Evolutionary conservation across 2,797 vertebrate genomes (phyloP).

Genomic region (Denticeps clupeoides): DNA sequence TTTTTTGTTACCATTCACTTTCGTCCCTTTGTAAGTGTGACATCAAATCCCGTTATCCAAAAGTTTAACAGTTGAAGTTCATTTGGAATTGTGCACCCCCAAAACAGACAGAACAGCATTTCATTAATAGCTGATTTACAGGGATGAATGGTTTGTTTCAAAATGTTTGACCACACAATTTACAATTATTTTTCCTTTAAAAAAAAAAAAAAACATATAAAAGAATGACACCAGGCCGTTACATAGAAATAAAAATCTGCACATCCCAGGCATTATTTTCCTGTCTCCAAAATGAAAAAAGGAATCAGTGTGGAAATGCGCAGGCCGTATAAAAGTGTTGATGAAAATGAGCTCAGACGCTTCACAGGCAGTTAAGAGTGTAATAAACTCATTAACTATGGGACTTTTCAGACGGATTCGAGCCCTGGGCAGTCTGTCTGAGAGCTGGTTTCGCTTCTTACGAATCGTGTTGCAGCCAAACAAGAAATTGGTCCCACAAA

Average conservation of each 20-base stretch:
- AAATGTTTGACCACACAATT: too few species aligned
- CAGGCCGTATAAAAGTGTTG: background rate
- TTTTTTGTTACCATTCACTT: too few species aligned
- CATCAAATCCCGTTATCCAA: too few species aligned
- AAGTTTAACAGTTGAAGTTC: too few species aligned
- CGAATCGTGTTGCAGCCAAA: background rate
- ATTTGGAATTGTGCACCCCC: too few species aligned
- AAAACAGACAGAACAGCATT: conserved; percentile 27
- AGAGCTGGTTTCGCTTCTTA: background rate
- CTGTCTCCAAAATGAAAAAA: conserved; percentile 43
- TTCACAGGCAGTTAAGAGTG: background rate
- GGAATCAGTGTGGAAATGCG: background rate
- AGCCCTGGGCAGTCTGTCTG: background rate
- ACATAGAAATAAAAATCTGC: too few species aligned
- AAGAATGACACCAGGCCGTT: too few species aligned
- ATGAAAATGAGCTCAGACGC: background rate
- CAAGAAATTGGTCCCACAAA: conserved; percentile 2
- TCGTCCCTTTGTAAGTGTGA: too few species aligned
- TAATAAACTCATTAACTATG: conserved; percentile 1
- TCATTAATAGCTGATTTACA: background rate
- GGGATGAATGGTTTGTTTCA: too few species aligned
- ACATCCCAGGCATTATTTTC: too few species aligned
- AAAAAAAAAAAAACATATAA: too few species aligned
- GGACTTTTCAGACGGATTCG: background rate
- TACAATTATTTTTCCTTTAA: too few species aligned